Conservation (phyloP, 92 coral and sea anemone genomes). For the Porites lobata region DNA sequence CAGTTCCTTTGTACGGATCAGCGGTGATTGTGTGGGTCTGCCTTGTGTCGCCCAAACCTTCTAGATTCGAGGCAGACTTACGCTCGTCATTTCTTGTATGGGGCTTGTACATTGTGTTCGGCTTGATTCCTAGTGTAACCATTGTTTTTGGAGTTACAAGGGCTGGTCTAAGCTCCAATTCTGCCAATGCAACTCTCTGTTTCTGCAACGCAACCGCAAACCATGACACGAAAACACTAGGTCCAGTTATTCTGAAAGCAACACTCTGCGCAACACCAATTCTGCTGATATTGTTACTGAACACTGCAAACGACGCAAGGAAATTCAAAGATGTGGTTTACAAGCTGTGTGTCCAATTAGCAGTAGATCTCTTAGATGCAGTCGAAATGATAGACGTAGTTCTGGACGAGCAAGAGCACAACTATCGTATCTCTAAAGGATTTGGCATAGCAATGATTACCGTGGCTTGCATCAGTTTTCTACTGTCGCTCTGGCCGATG, state of each 20-base stretch:
- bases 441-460: neutral
- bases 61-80: neutral
- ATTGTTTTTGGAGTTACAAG: neutral
- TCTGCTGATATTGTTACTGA: neutral
- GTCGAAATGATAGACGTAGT: neutral
- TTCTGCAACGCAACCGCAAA: too few relatives aligned
- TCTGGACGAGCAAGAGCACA: neutral
- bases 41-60: neutral
- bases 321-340: neutral
- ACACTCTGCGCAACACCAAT: neutral
- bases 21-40: neutral
- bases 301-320: neutral
- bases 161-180: neutral
- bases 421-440: neutral
- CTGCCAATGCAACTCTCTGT: too few relatives aligned
- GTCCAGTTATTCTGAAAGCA: neutral
- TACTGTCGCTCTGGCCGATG: slow-evolving; percentile 44
- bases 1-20: neutral
- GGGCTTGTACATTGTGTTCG: neutral
- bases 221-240: neutral
- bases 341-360: neutral
- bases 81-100: neutral
- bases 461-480: neutral
- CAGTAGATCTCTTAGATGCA: neutral
- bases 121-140: slow-evolving; percentile 9